Evolutionary conservation across 1,140 invertebrate species (phyloP), one percentile per base, ranked within the genome.

Genomic region (Bombus haemorrhoidalis): DNA sequence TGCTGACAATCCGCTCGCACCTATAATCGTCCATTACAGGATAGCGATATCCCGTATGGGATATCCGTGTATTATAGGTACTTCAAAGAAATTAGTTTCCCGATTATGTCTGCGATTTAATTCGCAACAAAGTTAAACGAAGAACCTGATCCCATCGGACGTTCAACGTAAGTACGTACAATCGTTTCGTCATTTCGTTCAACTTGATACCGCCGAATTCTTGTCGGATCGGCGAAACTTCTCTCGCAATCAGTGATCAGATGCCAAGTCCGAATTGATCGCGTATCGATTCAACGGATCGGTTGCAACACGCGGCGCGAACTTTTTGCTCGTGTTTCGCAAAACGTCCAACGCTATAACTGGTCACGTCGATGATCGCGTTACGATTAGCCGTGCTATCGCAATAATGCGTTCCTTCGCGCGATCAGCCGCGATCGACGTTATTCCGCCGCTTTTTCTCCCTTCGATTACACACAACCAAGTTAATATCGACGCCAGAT

Each of bases 311-410:
- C 78, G 66, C 25, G 8, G 18, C 18, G 22, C 69, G 34, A 73
- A 73, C 53, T 86, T 68, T 88, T 88, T 86, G 39, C 32, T 34
- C 5, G 8, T 9, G 59, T 83, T 87, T 79, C 69, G 69, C 64
- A 82, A 83, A 66, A 12, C 78, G 37, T 81, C 41, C 37, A 62
- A 41, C 43, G 43, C 62, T 64, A 41, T 41, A 69, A 53, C 80
- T 41, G 83, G 79, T 22, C 32, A 59, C 12, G 32, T 71, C 34
- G 43, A 71, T 83, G 75, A 77, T 77, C 82, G 43, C 75, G 82
- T 79, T 84, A 79, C 75, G 66, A 84, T 84, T 71, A 79, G 37
- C 59, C 43, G 41, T 25, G 43, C 41, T 59, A 78, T 79, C 82
- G 75, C 64, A 59, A 41, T 78, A 69, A 78, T 59, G 69, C 59